These are phyloP conservation scores for Allygus modestus DNA, from an alignment of 2,888 invertebrate genomes.

Conservation along the genomic window DNA sequence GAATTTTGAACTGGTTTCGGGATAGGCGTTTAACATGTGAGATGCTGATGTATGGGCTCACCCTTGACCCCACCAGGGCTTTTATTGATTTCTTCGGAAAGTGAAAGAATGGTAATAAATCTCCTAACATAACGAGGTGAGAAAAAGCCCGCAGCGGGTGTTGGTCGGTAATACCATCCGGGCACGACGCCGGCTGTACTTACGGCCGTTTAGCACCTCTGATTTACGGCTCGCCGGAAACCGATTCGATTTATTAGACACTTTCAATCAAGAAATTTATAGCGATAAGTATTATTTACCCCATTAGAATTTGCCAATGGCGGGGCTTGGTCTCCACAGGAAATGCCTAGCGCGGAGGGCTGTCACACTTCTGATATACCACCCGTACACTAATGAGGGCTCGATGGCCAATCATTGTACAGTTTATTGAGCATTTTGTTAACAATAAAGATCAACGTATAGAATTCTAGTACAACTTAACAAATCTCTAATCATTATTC, in stretches of 20 bases:
- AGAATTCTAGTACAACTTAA: no score
- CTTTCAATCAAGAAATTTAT: constrained; percentile 40
- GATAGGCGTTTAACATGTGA: constrained; percentile 24
- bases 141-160: constrained; percentile 48
- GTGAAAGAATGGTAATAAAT: constrained; percentile 54
- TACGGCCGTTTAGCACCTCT: constrained; percentile 35
- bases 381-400: no score
- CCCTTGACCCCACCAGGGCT: constrained; percentile 37
- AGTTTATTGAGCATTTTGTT: no score
- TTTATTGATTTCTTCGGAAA: constrained; percentile 56
- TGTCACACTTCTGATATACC: background rate
- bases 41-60: constrained; percentile 39
- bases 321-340: background rate
- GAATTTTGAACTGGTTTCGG: constrained; percentile 33
- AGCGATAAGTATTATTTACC: constrained; percentile 1
- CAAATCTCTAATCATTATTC: no score
- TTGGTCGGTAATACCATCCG: background rate
- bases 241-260: constrained; percentile 54
- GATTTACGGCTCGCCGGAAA: constrained; percentile 52
- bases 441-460: no score
- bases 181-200: constrained; percentile 38
- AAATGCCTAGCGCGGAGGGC: background rate
- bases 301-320: constrained; percentile 9
- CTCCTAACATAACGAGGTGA: constrained; percentile 44
- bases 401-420: no score